phyloP scores from a whole-genome alignment of 2,888 invertebrate genomes.

The Cantharis nigra region DNA sequence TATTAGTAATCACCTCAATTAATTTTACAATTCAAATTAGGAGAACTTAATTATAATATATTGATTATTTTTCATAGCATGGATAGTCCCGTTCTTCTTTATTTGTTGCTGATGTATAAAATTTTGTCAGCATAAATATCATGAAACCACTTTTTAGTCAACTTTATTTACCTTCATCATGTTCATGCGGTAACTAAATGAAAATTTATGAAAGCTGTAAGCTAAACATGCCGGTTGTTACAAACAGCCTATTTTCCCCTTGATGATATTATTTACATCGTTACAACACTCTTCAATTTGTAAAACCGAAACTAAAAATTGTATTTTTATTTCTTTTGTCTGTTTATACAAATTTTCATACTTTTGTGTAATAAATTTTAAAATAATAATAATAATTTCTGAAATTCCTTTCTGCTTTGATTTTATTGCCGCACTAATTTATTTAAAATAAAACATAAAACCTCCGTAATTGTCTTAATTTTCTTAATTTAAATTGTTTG shows the following conservation, averaged over 20 bases:
- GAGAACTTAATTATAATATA: not conserved
- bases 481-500: not conserved
- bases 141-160: not conserved
- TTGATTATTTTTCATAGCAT: not conserved
- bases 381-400: not conserved
- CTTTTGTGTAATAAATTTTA: not conserved
- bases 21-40: not conserved
- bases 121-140: not conserved
- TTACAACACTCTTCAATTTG: conserved; percentile 28
- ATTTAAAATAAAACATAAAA: not conserved
- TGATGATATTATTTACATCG: conserved; percentile 26
- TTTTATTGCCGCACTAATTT: not conserved
- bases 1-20: not conserved
- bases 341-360: conserved; percentile 1
- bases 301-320: conserved; percentile 25
- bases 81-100: not conserved
- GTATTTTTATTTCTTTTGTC: conserved; percentile 6
- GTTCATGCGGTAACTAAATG: conserved; percentile 23
- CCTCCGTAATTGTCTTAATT: not conserved
- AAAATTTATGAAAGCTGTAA: conserved; percentile 20
- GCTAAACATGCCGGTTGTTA: conserved; percentile 21
- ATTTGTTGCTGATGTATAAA: not conserved
- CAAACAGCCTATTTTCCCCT: conserved; percentile 25
- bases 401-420: not conserved
- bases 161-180: not conserved